Conservation (phyloP, 2,888 invertebrate genomes). For the Rotaria sp. region DNA sequence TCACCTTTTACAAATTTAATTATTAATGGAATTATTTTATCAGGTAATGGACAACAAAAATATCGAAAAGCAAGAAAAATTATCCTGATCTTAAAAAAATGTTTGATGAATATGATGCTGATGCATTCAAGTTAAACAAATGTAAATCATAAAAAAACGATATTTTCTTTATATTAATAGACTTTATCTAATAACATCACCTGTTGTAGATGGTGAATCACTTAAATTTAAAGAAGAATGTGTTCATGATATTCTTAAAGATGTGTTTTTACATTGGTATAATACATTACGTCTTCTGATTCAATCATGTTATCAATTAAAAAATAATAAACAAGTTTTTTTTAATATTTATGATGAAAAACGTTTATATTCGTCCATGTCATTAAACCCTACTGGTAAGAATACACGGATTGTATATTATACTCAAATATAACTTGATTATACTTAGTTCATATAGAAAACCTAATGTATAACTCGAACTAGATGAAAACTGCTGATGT, state of each 20-base stretch:
- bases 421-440: conserved; percentile 83
- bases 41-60: conserved; percentile 94
- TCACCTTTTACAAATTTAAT: conserved; percentile 96
- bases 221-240: conserved; percentile 92
- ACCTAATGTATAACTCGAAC: no score
- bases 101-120: conserved; percentile 84
- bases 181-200: conserved; percentile 90
- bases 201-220: conserved; percentile 92
- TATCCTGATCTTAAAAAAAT: conserved; percentile 88
- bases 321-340: conserved; percentile 58
- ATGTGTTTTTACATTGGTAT: conserved; percentile 90
- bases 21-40: conserved; percentile 86
- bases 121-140: conserved; percentile 64
- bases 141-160: no score
- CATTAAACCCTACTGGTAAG: conserved; percentile 68
- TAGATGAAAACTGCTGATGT: no score
- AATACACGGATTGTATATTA: conserved; percentile 94
- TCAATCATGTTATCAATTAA: conserved; percentile 79
- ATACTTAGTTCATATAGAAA: no score
- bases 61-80: conserved; percentile 97
- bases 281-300: conserved; percentile 72
- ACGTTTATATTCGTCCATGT: background rate
- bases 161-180: conserved; percentile 45
- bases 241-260: conserved; percentile 87
- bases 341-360: conserved; percentile 46